A percentile compares a stretch with the other conserved stretches of the same genome.
Evolutionary conservation across 2,113 vertebrate species (phyloP).

Genomic region (Sinocyclocheilus grahami): DNA sequence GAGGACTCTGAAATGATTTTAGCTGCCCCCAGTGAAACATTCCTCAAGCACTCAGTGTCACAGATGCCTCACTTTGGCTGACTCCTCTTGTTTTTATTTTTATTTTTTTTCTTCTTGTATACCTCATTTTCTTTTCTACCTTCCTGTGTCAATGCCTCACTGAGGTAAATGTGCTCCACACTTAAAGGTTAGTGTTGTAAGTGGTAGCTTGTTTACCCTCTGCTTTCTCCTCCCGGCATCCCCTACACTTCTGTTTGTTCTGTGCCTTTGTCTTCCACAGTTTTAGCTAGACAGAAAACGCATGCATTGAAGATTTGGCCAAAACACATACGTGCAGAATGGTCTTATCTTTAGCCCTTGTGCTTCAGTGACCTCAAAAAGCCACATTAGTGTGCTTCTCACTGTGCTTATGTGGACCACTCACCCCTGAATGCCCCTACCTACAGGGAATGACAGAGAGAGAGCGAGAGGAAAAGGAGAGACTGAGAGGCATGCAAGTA

Average conservation of each 20-base stretch:
- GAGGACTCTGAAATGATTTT: neutral
- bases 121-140: neutral
- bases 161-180: neutral
- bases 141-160: neutral
- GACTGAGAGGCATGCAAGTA: neutral
- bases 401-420: neutral
- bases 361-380: neutral
- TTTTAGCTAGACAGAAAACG: neutral
- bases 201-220: neutral
- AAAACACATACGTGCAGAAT: neutral
- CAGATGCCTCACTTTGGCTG: neutral
- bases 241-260: neutral
- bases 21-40: neutral
- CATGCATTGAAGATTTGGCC: neutral
- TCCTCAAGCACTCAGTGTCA: neutral
- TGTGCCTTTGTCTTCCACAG: neutral
- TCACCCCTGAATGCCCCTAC: neutral
- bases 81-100: neutral
- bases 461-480: conserved; percentile 44
- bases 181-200: neutral
- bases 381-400: conserved; percentile 5
- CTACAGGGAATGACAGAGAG: neutral
- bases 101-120: too few species aligned
- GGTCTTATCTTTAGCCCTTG: neutral
- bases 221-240: neutral